Percentiles rank a stretch among this genome's conserved stretches.
These are phyloP conservation scores for Protosalanx chinensis DNA, from an alignment of 2,797 vertebrate genomes.

Conservation along the genomic window DNA sequence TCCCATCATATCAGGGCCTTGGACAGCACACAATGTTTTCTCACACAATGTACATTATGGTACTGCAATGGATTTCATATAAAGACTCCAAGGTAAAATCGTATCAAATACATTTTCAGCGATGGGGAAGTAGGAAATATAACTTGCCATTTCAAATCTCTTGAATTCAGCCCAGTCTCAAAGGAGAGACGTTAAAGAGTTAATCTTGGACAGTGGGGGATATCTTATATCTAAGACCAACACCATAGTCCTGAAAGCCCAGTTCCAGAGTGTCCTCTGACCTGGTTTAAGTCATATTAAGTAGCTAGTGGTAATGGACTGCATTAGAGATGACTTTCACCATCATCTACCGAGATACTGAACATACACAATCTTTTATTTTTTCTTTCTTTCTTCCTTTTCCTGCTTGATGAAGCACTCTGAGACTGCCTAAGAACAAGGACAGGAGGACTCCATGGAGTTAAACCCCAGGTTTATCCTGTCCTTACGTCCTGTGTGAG, in stretches of 20 bases:
- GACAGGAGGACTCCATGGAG: neutral
- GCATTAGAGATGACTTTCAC: conserved; percentile 9
- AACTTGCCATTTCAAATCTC: no score
- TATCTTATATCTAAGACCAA: neutral
- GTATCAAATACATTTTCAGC: no score
- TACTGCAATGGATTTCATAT: neutral
- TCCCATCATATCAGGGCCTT: conserved; percentile 20
- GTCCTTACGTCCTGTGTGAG: neutral
- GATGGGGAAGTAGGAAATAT: no score
- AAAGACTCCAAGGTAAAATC: neutral
- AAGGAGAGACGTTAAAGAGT: no score
- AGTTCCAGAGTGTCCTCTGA: conserved; percentile 1
- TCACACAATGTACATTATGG: neutral
- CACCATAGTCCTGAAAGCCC: conserved; percentile 20
- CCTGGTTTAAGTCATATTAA: conserved; percentile 36
- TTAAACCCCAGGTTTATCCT: neutral
- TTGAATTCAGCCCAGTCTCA: no score
- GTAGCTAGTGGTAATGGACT: conserved; percentile 24
- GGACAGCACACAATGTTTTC: conserved; percentile 11
- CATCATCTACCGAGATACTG: conserved; percentile 28
- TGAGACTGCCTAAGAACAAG: conserved; percentile 37
- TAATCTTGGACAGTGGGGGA: no score
- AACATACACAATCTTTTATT: no score
- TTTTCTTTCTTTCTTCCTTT: conserved; percentile 1
- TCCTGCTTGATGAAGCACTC: conserved; percentile 60